Evolutionary conservation across 2,113 vertebrate genomes (phyloP).

Genomic region (Melanotaenia duboulayi): DNA sequence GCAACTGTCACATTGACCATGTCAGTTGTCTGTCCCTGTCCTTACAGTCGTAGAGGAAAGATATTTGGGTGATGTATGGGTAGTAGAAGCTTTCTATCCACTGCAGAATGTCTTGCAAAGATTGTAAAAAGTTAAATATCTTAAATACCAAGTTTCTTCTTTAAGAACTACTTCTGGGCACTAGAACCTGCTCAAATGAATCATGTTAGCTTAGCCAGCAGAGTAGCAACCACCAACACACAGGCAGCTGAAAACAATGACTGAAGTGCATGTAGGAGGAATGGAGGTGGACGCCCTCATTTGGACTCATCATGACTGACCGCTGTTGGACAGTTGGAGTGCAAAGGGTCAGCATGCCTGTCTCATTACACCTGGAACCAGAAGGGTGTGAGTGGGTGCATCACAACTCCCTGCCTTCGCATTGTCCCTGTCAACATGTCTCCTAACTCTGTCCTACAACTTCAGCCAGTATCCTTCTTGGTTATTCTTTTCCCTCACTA

Average conservation of each 20-base stretch:
- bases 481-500: neutral
- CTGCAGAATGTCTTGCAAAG: neutral
- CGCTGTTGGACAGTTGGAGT: conserved; percentile 51
- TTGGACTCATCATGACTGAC: conserved; percentile 53
- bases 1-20: no score
- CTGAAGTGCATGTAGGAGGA: conserved; percentile 30
- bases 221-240: conserved; percentile 4
- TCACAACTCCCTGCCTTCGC: conserved; percentile 39
- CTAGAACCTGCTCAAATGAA: neutral
- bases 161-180: conserved; percentile 2
- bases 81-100: no score
- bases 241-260: conserved; percentile 28
- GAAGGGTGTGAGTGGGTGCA: conserved; percentile 44
- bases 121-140: neutral
- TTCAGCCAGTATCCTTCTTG: conserved; percentile 1
- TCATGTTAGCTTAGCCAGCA: neutral
- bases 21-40: neutral
- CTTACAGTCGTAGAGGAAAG: neutral
- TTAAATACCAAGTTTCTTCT: neutral
- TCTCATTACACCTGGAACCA: conserved; percentile 66
- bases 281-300: conserved; percentile 47
- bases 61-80: neutral
- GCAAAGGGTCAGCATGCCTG: conserved; percentile 46
- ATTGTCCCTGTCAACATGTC: conserved; percentile 43
- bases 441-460: no score